phyloP scores from a whole-genome alignment of 2,113 vertebrate genomes.

The Podilymbus podiceps region DNA sequence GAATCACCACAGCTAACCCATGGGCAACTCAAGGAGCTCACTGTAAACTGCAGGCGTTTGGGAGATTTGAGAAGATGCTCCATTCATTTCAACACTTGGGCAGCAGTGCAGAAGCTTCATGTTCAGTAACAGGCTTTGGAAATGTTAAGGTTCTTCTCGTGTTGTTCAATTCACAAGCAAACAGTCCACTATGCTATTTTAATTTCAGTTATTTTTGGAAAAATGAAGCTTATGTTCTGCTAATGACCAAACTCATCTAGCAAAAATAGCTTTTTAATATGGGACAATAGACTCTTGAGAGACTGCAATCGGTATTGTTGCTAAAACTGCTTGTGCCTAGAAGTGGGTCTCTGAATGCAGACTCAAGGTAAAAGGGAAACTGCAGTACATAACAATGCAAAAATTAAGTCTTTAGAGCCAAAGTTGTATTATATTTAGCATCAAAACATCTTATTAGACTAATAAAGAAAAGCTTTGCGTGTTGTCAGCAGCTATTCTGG shows the following conservation, averaged over 20 bases:
- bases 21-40: neutral
- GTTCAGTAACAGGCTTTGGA: neutral
- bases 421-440: conserved; percentile 5
- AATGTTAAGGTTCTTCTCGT: neutral
- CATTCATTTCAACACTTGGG: neutral
- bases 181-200: neutral
- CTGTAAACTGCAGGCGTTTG: neutral
- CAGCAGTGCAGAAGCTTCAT: neutral
- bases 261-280: neutral
- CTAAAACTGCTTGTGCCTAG: neutral
- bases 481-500: conserved; percentile 4
- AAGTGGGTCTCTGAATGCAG: neutral
- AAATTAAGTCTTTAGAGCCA: neutral
- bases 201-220: neutral
- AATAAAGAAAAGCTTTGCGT: neutral
- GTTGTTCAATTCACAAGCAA: neutral
- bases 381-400: neutral
- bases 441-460: neutral
- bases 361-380: neutral
- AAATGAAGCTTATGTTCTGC: neutral
- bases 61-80: neutral
- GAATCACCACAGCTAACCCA: neutral
- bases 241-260: neutral
- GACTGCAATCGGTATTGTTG: neutral
- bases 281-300: neutral